Percentiles rank a stretch among this genome's conserved stretches.
Evolutionary conservation across 2,113 vertebrate genomes (phyloP).

Genomic region (Myocastor coypus): DNA sequence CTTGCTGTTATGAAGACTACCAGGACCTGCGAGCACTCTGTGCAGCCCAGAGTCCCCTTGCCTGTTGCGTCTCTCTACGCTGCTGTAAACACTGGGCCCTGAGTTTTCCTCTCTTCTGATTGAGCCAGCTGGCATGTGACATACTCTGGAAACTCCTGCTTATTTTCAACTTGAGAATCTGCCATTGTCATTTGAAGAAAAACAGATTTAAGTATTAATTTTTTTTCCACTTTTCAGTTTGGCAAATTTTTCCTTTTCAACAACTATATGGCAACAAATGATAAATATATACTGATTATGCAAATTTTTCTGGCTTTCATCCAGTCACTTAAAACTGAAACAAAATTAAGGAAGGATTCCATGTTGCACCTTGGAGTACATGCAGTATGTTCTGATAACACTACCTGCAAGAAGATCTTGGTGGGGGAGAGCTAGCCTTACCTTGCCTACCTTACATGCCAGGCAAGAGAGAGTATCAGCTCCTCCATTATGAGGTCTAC

Average conservation of each 20-base stretch:
- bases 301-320: not conserved
- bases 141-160: not conserved
- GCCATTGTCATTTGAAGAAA: not conserved
- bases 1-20: not conserved
- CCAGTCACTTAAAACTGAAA: not conserved
- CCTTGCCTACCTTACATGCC: not conserved
- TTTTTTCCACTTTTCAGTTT: not conserved
- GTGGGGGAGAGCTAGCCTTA: not conserved
- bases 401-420: not conserved
- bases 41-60: not conserved
- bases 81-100: not conserved
- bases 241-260: not conserved
- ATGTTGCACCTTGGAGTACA: not conserved
- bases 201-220: not conserved
- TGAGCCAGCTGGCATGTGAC: not conserved
- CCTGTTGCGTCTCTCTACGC: not conserved
- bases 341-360: not conserved
- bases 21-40: not conserved
- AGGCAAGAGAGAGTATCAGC: not conserved
- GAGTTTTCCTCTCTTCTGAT: not conserved
- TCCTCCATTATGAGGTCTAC: not conserved
- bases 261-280: not conserved
- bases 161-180: not conserved
- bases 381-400: not conserved
- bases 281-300: not conserved